Percentiles rank a stretch among this genome's conserved stretches.
These are phyloP conservation scores for Leptinotarsa tumamoca DNA, from an alignment of 2,888 invertebrate species.

Conservation along the genomic window DNA sequence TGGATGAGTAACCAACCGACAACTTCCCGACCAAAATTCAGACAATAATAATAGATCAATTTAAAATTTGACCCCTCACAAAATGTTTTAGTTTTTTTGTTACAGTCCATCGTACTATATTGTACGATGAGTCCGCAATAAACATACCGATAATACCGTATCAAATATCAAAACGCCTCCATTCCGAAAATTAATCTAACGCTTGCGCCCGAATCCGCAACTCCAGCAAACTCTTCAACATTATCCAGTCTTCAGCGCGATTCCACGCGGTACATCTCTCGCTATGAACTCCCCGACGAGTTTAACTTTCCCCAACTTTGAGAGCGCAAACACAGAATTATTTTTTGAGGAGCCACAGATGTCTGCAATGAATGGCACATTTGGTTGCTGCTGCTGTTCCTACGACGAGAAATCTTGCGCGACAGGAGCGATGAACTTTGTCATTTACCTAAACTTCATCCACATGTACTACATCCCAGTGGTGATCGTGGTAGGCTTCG, in stretches of 20 bases:
- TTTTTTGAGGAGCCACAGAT: not conserved
- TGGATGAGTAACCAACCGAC: too few species aligned
- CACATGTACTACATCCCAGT: conserved; percentile 72
- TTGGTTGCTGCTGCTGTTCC: conserved; percentile 32
- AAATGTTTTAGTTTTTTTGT: too few species aligned
- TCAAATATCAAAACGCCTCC: not conserved
- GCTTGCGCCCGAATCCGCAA: not conserved
- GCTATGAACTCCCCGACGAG: too few species aligned
- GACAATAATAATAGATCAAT: too few species aligned
- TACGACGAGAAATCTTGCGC: conserved; percentile 14
- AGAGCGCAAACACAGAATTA: not conserved
- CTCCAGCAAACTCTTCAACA: not conserved
- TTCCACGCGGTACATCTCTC: too few species aligned
- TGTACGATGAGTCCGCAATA: too few species aligned
- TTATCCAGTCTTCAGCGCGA: not conserved
- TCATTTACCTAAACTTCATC: conserved; percentile 64
- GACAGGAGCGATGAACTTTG: conserved; percentile 21
- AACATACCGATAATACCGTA: not conserved
- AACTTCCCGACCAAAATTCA: too few species aligned
- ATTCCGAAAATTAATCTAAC: not conserved
- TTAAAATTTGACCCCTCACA: too few species aligned
- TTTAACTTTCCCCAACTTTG: not conserved
- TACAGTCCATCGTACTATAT: too few species aligned
- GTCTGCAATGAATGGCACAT: not conserved
- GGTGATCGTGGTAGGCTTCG: conserved; percentile 71